Evolutionary conservation across 2,113 vertebrate species (phyloP).

Genomic region (Anarhynchus alexandrinus): DNA sequence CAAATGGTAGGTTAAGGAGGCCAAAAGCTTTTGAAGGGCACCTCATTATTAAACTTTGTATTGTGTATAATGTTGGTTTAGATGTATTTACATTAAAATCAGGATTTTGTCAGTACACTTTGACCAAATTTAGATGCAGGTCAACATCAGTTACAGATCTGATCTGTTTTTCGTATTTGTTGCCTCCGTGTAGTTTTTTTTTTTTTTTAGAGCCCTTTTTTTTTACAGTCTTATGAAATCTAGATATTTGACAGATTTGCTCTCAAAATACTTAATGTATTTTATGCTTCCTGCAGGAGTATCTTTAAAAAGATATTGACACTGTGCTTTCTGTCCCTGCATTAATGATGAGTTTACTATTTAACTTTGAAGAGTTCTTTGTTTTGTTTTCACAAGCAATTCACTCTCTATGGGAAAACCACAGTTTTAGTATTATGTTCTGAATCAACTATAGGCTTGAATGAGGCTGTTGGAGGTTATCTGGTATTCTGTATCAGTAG

Average conservation of each 20-base stretch:
- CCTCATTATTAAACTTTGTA: background rate
- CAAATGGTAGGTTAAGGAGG: background rate
- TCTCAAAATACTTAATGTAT: background rate
- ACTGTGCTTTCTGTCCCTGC: background rate
- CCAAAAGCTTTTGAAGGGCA: background rate
- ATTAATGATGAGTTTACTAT: background rate
- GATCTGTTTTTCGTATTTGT: background rate
- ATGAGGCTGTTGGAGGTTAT: background rate
- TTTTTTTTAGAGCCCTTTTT: background rate
- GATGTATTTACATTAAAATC: background rate
- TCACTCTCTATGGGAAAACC: background rate
- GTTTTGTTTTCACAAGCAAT: background rate
- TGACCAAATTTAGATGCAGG: background rate
- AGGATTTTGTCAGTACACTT: background rate
- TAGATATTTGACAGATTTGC: background rate
- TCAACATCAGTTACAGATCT: background rate
- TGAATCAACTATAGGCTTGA: background rate
- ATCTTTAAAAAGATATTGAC: background rate
- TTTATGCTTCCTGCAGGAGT: background rate
- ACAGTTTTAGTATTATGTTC: background rate
- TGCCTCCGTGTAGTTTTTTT: background rate
- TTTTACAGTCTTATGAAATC: background rate
- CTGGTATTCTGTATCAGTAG: background rate
- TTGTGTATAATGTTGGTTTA: accelerated
- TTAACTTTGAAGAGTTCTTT: background rate